Base-by-base conservation (phyloP, 2,888 invertebrate genomes). In the Smittia sp. region DNA sequence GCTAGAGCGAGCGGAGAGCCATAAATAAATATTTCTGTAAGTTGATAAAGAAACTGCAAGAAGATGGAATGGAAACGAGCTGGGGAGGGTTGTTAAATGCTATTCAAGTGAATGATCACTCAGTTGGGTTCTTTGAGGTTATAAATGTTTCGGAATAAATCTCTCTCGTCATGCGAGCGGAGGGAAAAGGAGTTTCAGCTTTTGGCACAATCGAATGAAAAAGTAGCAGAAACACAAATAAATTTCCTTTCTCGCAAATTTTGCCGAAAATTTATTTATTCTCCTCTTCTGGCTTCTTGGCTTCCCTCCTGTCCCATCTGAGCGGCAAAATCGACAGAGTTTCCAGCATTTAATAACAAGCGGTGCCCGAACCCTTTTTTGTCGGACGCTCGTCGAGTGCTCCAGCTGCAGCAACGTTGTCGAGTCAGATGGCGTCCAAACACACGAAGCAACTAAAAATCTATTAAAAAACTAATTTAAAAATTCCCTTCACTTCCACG, bases 91-190 rank as follows among this genome's bases (percentile, higher is more conserved):
- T 58, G 18, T 22, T 58, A 58, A 58, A 58, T 20, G 58, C 58
- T 18, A 58, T 58, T 58, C 22, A 18, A 58, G 22, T 58, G 58
- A 58, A 58, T 22, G 58, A 58, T 58, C 58, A 58, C 58, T 58
- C 58, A 58, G 58, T 58, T 9, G 58, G 58, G 58, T 58, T 58
- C 22, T 22, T 20, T 58, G 20, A 58, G 22, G 46, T 46, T 46
- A 46, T 46, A 58, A 58, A 58, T 58, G 58, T 20, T 58, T 58
- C 9, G 18, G 58, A 58, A 58, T 58, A 58, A 58, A 58, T 58
- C 58, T 58, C 22, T 46, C 46, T 46, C 15, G 46, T 15, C 46
- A 46, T 46, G 46, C 46, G 46, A 46, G 46, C 11, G 15, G 15
- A 46, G 46, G 46, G n/a, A 46, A 46, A 46, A 46, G 46, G 46